phyloP scores from a whole-genome alignment of 2,113 vertebrate species.

The Speoplatyrhinus poulsoni region DNA sequence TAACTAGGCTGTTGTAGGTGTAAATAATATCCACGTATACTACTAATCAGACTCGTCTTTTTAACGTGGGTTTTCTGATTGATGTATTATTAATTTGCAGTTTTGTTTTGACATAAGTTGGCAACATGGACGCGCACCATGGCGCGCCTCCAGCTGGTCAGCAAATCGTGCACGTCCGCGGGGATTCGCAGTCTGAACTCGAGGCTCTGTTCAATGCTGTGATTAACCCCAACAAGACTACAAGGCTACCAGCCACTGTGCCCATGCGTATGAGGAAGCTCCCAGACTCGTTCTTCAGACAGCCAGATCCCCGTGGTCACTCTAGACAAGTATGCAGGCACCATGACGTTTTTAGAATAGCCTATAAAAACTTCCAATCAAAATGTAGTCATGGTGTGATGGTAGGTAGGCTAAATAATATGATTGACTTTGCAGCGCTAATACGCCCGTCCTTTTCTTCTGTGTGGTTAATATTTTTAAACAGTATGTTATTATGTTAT shows the following conservation, averaged over 20 bases:
- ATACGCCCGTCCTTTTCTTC: conserved; percentile 14
- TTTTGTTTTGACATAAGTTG: conserved; percentile 55
- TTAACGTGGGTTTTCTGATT: conserved; percentile 8
- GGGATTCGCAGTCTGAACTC: conserved; percentile 91
- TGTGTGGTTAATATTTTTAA: conserved; percentile 24
- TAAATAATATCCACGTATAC: conserved; percentile 46
- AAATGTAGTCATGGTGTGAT: background rate
- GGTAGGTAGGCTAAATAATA: background rate
- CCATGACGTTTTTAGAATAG: background rate
- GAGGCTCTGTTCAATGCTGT: conserved; percentile 92
- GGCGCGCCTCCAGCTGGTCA: conserved; percentile 85
- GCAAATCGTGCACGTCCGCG: conserved; percentile 89
- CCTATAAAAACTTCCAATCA: no score
- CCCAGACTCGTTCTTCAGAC: conserved; percentile 93
- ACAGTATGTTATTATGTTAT: conserved; percentile 9
- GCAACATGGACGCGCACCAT: conserved; percentile 75
- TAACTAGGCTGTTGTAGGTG: conserved; percentile 12
- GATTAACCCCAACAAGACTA: conserved; percentile 87
- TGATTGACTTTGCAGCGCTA: background rate
- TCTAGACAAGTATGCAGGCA: conserved; percentile 81
- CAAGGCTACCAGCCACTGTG: conserved; percentile 83
- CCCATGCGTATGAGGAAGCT: conserved; percentile 92
- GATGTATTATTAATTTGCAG: conserved; percentile 23
- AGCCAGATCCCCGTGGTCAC: conserved; percentile 87
- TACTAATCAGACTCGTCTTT: background rate